A percentile compares a stretch with the other conserved stretches of the same genome.
These are phyloP conservation scores for Drosophila mayaguana DNA, from an alignment of 2,888 invertebrate genomes.

Conservation along the genomic window DNA sequence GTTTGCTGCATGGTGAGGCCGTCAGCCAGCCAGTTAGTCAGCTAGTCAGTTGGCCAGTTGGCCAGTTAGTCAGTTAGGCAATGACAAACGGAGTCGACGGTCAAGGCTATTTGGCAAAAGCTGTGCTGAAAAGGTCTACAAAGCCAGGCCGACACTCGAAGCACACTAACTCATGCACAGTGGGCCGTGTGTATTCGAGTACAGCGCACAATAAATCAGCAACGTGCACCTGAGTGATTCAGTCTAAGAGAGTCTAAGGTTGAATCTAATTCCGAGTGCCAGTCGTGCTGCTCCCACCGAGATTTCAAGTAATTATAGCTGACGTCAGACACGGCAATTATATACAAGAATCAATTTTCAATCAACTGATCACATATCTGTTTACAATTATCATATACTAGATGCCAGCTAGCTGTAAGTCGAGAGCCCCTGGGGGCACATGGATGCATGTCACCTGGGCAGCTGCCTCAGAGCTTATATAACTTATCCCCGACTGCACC, in stretches of 20 bases:
- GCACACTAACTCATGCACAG: conserved; percentile 1
- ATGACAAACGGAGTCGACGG: conserved; percentile 55
- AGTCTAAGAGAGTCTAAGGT: conserved; percentile 28
- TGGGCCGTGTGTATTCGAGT: conserved; percentile 18
- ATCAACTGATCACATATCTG: conserved; percentile 58
- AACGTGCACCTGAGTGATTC: conserved; percentile 76
- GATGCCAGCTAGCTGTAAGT: conserved; percentile 19
- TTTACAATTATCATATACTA: conserved; percentile 29
- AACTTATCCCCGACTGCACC: background rate
- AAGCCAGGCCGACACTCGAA: conserved; percentile 20
- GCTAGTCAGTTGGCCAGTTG: conserved; percentile 29
- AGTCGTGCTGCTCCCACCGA: conserved; percentile 64
- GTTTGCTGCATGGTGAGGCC: conserved; percentile 26
- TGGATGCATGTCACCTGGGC: conserved; percentile 68
- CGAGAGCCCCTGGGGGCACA: conserved; percentile 37
- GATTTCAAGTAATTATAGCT: conserved; percentile 75
- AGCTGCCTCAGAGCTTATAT: conserved; percentile 64
- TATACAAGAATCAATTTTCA: conserved; percentile 79
- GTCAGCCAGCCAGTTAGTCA: conserved; percentile 23
- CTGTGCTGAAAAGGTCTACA: conserved; percentile 41
- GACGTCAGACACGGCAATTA: conserved; percentile 73
- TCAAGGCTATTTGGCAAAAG: conserved; percentile 66
- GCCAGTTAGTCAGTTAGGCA: conserved; percentile 25
- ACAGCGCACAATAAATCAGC: conserved; percentile 65
- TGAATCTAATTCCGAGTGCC: conserved; percentile 33